Evolutionary conservation across 2,797 vertebrate species (phyloP).

Genomic region (Sebastes steindachneri): DNA sequence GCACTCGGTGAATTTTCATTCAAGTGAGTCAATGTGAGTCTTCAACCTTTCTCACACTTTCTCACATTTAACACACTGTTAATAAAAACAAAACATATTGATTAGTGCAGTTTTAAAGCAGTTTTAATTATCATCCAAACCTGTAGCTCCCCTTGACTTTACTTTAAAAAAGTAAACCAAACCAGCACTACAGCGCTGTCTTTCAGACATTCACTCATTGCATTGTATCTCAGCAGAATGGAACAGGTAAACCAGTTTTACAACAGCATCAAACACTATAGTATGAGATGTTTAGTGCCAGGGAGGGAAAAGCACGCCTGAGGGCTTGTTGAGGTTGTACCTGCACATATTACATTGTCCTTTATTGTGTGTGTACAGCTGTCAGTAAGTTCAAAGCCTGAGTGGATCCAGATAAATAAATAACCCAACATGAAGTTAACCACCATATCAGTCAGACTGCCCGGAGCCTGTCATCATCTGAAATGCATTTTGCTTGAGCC

Average conservation of each 20-base stretch:
- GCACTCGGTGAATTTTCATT: too few species aligned
- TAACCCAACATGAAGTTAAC: conserved; percentile 22
- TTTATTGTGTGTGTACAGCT: conserved; percentile 70
- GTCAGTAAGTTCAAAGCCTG: conserved; percentile 26
- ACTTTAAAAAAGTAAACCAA: background rate
- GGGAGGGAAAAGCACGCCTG: background rate
- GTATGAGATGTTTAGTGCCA: background rate
- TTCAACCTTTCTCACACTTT: background rate
- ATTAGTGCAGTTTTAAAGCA: background rate
- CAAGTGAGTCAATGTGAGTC: too few species aligned
- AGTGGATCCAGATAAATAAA: conserved; percentile 44
- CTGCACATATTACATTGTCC: conserved; percentile 4
- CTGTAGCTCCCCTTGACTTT: background rate
- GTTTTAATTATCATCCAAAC: background rate
- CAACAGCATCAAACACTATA: background rate
- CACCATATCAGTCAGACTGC: conserved; percentile 45
- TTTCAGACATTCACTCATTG: background rate
- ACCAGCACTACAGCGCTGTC: background rate
- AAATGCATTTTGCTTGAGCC: conserved; percentile 12
- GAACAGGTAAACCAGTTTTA: background rate
- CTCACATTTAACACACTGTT: background rate
- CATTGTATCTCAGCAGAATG: background rate
- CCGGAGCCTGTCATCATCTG: conserved; percentile 42
- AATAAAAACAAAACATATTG: background rate
- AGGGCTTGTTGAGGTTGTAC: background rate